Evolutionary conservation across 2,888 invertebrate genomes (phyloP).

Genomic region (Lasioglossum zephyrum): DNA sequence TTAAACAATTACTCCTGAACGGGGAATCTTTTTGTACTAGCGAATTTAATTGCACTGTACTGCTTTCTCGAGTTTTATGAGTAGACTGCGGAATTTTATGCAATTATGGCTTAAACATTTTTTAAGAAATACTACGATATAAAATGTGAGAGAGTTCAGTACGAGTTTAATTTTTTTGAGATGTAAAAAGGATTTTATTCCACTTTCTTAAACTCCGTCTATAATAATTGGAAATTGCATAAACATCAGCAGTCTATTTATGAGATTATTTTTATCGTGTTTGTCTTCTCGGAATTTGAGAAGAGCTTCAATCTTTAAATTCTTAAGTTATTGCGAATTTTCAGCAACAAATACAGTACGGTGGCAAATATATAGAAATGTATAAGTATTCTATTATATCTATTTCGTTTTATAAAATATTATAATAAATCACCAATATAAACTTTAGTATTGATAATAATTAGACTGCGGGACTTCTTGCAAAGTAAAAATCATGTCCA

Average conservation of each 20-base stretch:
- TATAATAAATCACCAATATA: neutral
- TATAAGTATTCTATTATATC: neutral
- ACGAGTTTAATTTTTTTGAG: too few relatives aligned
- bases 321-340: neutral
- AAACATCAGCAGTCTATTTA: neutral
- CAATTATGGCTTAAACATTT: too few relatives aligned
- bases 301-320: neutral
- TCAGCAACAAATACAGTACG: neutral
- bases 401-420: neutral
- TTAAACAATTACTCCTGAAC: neutral
- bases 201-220: too few relatives aligned
- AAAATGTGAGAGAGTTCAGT: too few relatives aligned
- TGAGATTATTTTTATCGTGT: neutral
- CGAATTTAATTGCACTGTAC: neutral
- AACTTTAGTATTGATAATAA: neutral
- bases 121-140: too few relatives aligned
- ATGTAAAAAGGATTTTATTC: too few relatives aligned
- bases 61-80: neutral
- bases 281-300: neutral
- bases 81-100: too few relatives aligned
- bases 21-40: neutral
- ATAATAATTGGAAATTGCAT: too few relatives aligned
- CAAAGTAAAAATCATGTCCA: too few relatives aligned
- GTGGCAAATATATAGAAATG: neutral
- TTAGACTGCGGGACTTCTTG: too few relatives aligned